Evolutionary conservation across 1,140 invertebrate species (phyloP), one percentile per base, ranked within the genome.

Genomic region (Bombyx mandarina): DNA sequence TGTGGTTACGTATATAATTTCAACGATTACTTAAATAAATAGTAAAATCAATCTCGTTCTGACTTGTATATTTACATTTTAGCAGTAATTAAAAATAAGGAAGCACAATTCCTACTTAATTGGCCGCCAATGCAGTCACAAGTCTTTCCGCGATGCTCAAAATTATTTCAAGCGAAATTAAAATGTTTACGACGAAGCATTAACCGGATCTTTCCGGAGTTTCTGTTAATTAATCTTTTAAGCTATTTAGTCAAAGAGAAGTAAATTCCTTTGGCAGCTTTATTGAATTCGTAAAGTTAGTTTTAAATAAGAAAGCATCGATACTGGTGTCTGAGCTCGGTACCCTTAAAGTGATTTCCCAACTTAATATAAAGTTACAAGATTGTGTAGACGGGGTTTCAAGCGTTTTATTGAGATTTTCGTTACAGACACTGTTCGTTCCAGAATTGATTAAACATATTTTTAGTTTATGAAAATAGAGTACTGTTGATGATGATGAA

Each of bases 241-340:
- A 82, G 76, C 72, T 75, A 80, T 84, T 82, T 81, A 82, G 77
- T 80, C 81, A 80, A 82, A 84, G 74, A 72, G 70, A 77, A 75
- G 71, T 71, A 69, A 81, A 82, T 77, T 81, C 77, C 74, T 75
- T 72, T 67, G 69, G 65, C 68, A 67, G 72, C 77, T 79, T 81
- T 77, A 79, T 80, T 75, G 73, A 79, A 80, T 77, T 78, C 56
- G 65, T 61, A 74, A 82, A 82, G 77, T 82, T 85, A 35, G 67
- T 63, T 69, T 75, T 82, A 75, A 78, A 79, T 70, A 71, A 73
- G 67, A 71, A 78, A 77, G 69, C 71, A 79, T 72, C 75, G 73
- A 84, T 71, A 70, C 59, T 71, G 66, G 65, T 68, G 69, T 68
- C 65, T 69, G 69, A 62, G 56, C 66, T 73, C 66, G 60, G 69